Base-by-base conservation (phyloP, 2,113 vertebrate species). In the Scolopax mira region DNA sequence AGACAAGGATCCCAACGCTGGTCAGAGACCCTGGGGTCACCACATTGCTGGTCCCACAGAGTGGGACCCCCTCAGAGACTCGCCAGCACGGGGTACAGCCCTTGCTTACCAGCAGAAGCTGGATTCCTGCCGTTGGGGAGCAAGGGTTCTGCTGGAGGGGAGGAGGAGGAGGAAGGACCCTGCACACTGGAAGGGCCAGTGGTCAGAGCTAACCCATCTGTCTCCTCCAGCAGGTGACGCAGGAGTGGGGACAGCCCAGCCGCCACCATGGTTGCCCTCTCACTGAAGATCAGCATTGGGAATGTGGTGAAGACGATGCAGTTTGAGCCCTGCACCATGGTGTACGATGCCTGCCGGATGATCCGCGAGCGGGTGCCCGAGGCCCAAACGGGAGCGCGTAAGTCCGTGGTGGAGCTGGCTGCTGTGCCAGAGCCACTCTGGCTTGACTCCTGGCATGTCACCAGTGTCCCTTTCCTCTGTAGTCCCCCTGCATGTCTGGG, bases 251-350 rank as follows among this genome's bases (percentile, higher is more conserved):
- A 89, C 91, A 60, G 41, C 79, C 90, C 67, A 86, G 74, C 97
- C 28, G 98, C 98, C 98, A 97, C 97, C 98, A 99, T 99, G 99
- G 99, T 99, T 96, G 99, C 99, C n/a, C 97, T 99, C 75, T 99
- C 99, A 1, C 97, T 99, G 94, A 99, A 99, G 98, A 99, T 99
- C 97, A 98, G 99, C 87, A 99, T 99, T 11, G 99, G 99, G 57
- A 99, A 99, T 73, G 99, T 99, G 96, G 98, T 99, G 98, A 99
- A 99, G 98, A 99, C 99, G 0, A 99, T 99, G 99, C 99, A 99
- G 97, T 99, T 99, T 10, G 99, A 99, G 97, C 99, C 99, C 13
- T 99, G 99, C 95, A 99, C 99, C 73, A 98, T 99, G 99, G 99
- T 99, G 88, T 99, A 99, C 0, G 99, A 99, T 0, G 99, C 99